phyloP scores from a whole-genome alignment of 2,797 vertebrate species.

The Caiman crocodilus region DNA sequence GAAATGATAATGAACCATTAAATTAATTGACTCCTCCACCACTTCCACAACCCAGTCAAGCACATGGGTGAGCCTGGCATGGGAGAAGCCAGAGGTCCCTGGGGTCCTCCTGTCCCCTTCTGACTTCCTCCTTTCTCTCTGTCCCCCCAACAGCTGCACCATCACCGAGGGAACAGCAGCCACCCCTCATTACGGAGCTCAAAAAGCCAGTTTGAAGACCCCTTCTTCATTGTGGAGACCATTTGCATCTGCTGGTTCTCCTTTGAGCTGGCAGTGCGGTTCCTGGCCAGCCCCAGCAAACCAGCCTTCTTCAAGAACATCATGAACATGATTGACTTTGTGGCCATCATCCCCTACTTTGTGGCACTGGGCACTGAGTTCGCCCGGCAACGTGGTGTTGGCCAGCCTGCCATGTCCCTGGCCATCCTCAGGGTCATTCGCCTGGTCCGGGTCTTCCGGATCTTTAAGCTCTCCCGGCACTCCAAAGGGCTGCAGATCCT shows the following conservation, averaged over 20 bases:
- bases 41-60: neutral
- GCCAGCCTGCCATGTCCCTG: slow-evolving; percentile 88
- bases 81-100: neutral
- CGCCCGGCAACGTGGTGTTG: slow-evolving; percentile 84
- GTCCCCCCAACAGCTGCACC: slow-evolving; percentile 12
- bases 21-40: too few relatives aligned
- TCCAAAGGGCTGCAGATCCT: slow-evolving; percentile 94
- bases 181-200: neutral
- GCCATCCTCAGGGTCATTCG: slow-evolving; percentile 93
- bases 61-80: neutral
- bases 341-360: slow-evolving; percentile 95
- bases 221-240: slow-evolving; percentile 93
- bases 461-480: slow-evolving; percentile 94
- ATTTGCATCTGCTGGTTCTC: slow-evolving; percentile 95
- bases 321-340: slow-evolving; percentile 97
- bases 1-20: too few relatives aligned
- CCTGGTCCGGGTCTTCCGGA: slow-evolving; percentile 92
- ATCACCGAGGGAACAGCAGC: slow-evolving; percentile 22
- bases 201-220: slow-evolving; percentile 86
- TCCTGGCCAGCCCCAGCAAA: slow-evolving; percentile 89
- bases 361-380: slow-evolving; percentile 93
- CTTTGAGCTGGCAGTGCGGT: slow-evolving; percentile 89
- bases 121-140: slow-evolving; percentile 66
- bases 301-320: slow-evolving; percentile 91
- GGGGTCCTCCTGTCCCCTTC: slow-evolving; percentile 63